Evolutionary conservation across 2,888 invertebrate species (phyloP), one percentile per base, ranked within the genome.

Genomic region (Tethea ocularis): DNA sequence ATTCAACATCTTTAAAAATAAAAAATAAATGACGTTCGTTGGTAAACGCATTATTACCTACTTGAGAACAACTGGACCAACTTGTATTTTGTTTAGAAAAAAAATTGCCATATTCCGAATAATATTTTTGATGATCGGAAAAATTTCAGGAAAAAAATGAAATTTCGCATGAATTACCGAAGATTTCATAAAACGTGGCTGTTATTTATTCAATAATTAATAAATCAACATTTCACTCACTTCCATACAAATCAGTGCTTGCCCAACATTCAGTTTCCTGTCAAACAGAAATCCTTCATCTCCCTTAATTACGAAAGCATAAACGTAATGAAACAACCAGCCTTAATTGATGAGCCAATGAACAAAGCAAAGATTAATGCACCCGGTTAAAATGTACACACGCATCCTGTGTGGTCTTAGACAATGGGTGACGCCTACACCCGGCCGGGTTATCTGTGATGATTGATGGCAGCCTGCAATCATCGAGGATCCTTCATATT

Each of bases 351-450:
- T 81, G 79, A 70, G 62, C 59, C 51, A 61, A 38, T 59, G 55
- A 64, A 72, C 69, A 74, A 76, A 72, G 69, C 62, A 38, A 77
- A 79, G 81, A 84, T 81, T 82, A 83, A 85, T 83, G 77, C 73
- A 67, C 59, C 77, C 66, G 64, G 68, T 73, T 75, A 66, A 70
- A 69, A 73, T 68, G 68, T 71, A 59, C 20, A 59, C 65, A 61
- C 58, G 66, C 74, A 58, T 66, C 68, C 63, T 75, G 80, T 77
- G 79, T 72, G 71, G 78, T 70, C 75, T 52, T 62, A 74, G 73
- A 78, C 78, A 80, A 78, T 74, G 63, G 70, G 33, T n/a, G 61
- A 64, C 63, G 68, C 63, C 76, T 75, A 70, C 72, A 58, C 59
- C 5, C 53, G 53, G 66, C 54, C 60, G 63, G 64, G 63, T 64